Evolutionary conservation across 2,113 vertebrate species (phyloP).

Genomic region (Paradoxurus hermaphroditus): DNA sequence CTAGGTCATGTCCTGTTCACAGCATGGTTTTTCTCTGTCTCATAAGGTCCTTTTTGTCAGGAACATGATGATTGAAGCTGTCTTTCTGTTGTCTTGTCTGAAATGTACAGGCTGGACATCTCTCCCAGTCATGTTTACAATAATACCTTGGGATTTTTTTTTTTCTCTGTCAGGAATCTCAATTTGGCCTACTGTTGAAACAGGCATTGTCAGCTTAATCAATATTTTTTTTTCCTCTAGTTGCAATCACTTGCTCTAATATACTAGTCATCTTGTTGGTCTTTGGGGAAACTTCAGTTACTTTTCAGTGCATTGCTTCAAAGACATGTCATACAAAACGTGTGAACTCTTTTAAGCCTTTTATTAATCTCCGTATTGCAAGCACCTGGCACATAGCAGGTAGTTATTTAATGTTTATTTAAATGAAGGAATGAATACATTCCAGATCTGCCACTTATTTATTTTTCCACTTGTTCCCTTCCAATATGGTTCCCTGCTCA

Average conservation of each 20-base stretch:
- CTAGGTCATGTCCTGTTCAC: conserved; percentile 8
- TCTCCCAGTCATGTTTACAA: not conserved
- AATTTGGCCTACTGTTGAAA: conserved; percentile 16
- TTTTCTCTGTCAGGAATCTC: conserved; percentile 2
- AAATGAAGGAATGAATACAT: conserved; percentile 23
- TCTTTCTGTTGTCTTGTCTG: not conserved
- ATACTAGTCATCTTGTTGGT: not conserved
- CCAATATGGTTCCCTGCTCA: not conserved
- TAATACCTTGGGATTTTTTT: conserved; percentile 1
- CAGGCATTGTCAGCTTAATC: conserved; percentile 15
- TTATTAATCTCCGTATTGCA: conserved; percentile 21
- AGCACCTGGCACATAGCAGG: not conserved
- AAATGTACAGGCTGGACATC: not conserved
- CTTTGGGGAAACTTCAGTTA: conserved; percentile 6
- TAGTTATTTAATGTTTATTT: conserved; percentile 34
- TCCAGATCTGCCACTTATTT: not conserved
- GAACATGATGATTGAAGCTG: conserved; percentile 18
- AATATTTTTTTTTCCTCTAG: not conserved
- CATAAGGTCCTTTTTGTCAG: not conserved
- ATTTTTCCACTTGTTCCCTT: conserved; percentile 18
- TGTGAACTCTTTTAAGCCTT: not conserved
- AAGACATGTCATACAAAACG: not conserved
- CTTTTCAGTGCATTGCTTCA: conserved; percentile 31
- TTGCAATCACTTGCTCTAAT: not conserved
- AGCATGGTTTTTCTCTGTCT: not conserved